These are phyloP conservation scores for Noctua janthe DNA, from an alignment of 2,888 invertebrate species.

Conservation along the genomic window DNA sequence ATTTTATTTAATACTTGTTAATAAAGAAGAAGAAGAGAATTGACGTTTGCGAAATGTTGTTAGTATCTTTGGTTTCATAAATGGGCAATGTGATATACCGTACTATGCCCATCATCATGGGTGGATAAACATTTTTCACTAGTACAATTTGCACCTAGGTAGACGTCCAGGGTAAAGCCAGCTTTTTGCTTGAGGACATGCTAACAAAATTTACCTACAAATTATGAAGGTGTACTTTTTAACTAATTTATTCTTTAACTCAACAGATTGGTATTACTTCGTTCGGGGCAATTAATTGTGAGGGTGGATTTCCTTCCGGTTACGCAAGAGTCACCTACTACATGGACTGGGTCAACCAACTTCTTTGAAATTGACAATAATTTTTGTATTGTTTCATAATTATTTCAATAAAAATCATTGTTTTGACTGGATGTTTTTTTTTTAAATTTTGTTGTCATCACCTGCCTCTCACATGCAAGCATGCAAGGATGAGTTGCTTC, in stretches of 20 bases:
- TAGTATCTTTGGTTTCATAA: not conserved
- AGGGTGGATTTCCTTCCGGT: constrained; percentile 1
- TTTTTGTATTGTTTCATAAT: not conserved
- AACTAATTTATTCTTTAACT: not conserved
- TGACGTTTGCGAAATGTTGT: not conserved
- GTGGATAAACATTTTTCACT: not conserved
- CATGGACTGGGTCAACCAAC: constrained; percentile 15
- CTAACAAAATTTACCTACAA: too few species aligned
- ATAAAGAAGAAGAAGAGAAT: not conserved
- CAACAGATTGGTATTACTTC: constrained; percentile 26
- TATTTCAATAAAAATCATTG: not conserved
- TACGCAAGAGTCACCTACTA: constrained; percentile 19
- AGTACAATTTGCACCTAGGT: not conserved
- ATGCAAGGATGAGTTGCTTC: not conserved
- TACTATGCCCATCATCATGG: not conserved
- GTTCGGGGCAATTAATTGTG: not conserved
- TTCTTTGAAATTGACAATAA: not conserved
- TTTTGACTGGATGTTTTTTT: not conserved
- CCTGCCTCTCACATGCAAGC: not conserved
- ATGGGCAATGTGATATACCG: not conserved
- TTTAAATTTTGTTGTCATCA: not conserved
- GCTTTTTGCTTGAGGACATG: too few species aligned
- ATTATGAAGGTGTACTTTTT: not conserved
- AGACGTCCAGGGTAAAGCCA: not conserved
- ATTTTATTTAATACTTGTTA: not conserved